Evolutionary conservation across 2,797 vertebrate genomes (phyloP).

Genomic region (Pangasius djambal): DNA sequence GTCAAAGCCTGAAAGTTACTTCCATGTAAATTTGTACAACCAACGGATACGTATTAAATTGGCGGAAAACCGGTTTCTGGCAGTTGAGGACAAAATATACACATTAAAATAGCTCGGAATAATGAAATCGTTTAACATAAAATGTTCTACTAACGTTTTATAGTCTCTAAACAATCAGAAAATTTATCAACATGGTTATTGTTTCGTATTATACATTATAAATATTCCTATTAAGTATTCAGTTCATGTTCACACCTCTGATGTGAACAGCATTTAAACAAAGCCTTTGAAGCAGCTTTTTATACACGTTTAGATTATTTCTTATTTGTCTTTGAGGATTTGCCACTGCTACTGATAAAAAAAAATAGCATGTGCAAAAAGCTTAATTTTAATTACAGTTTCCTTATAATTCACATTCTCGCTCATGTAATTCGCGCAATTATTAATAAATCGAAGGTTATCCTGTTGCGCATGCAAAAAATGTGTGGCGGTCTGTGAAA

Average conservation of each 20-base stretch:
- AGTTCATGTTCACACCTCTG: background rate
- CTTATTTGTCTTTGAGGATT: background rate
- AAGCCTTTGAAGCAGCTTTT: background rate
- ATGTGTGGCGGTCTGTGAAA: background rate
- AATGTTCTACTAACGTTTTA: background rate
- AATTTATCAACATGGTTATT: background rate
- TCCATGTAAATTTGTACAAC: too few species aligned
- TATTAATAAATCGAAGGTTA: background rate
- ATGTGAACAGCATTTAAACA: background rate
- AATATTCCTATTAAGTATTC: background rate
- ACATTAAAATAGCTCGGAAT: too few species aligned
- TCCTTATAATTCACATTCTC: background rate
- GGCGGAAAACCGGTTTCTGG: too few species aligned
- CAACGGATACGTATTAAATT: too few species aligned
- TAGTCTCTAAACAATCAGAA: background rate
- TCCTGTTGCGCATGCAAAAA: background rate
- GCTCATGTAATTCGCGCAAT: background rate
- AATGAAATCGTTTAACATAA: background rate
- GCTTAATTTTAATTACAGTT: background rate
- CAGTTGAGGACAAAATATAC: background rate
- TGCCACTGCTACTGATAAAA: background rate
- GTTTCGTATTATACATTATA: background rate
- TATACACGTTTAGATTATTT: background rate
- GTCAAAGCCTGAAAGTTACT: too few species aligned
- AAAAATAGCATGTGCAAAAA: background rate